Base-by-base conservation (phyloP, 64 coral and sea anemone species). In the Pachyseris speciosa region DNA sequence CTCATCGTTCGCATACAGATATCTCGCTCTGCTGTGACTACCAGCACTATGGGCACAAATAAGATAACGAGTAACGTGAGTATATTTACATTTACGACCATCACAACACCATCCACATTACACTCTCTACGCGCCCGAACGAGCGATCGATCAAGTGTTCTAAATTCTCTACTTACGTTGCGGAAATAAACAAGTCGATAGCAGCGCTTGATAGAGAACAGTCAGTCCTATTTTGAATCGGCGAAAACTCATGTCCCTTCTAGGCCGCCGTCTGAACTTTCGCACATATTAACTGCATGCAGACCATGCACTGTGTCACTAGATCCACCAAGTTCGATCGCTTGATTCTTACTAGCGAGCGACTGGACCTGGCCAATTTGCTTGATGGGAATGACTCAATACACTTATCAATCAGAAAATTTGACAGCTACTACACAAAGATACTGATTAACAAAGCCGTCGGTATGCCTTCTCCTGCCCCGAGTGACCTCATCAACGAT, bases 341-440 rank as follows among this genome's bases (percentile, higher is more conserved):
- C 73, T 30, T 25, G 40, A 7, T 42, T 5, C 12, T 64, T 22
- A 15, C 65, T 13, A 7, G 65, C 31, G 65, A 68, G 3, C 65
- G 65, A 68, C 65, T 33, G 48, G 28, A 38, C 16, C 77, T 61
- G 77, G 53, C 77, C 77, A 81, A 81, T 81, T 81, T 81, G 77
- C 53, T 85, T 73, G 48, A 83, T 49, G 85, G 90, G 91, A 93
- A 96, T 90, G 97, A 91, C 44, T 94, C 93, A 95, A 99, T 99
- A 93, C 93, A 89, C 50, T 94, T 92, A 99, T 99, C 97, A 99
- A 99, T 99, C 97, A 99, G 86, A 81, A 72, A 87, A 74, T n/a
- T 85, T 99, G 97, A 99, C 97, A 99, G 94, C 85, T 84, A 86
- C 42, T 38, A 95, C 80, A 90, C 91, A 97, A 95, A 83, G 89